Percentiles rank a stretch among this genome's conserved stretches.
These are phyloP conservation scores for Eledona agricola DNA, from an alignment of 2,888 invertebrate species.

Conservation along the genomic window DNA sequence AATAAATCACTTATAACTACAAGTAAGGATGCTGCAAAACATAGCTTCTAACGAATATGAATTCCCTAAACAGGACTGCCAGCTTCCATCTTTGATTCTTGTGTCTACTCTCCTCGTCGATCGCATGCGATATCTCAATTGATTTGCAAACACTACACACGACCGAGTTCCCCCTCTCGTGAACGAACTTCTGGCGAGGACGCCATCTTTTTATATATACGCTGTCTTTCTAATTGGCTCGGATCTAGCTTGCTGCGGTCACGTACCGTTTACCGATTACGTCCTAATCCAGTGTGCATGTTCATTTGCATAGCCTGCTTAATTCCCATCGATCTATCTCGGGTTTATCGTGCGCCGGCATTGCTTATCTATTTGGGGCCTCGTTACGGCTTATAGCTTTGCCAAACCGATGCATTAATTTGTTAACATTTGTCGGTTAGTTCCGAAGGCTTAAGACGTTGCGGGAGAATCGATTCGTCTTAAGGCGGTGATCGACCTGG, in stretches of 20 bases:
- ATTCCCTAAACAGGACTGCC: too few relatives aligned
- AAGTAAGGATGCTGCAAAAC: too few relatives aligned
- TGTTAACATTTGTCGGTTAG: slow-evolving; percentile 1
- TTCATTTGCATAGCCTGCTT: slow-evolving; percentile 36
- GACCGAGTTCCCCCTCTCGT: too few relatives aligned
- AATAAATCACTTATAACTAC: too few relatives aligned
- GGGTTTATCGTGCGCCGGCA: slow-evolving; percentile 28
- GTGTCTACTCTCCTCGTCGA: too few relatives aligned
- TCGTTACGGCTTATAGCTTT: slow-evolving; percentile 16
- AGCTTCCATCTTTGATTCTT: too few relatives aligned
- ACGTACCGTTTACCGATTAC: slow-evolving; percentile 34
- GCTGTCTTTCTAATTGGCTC: too few relatives aligned
- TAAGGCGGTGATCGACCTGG: slow-evolving; percentile 1
- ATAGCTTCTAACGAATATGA: too few relatives aligned
- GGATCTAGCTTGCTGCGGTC: slow-evolving; percentile 19
- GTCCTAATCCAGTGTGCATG: slow-evolving; percentile 34
- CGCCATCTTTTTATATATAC: too few relatives aligned
- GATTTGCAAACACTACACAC: too few relatives aligned
- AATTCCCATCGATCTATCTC: slow-evolving; percentile 33
- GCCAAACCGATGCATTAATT: slow-evolving; percentile 14
- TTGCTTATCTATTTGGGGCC: slow-evolving; percentile 24
- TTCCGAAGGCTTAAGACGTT: not conserved
- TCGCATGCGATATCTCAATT: too few relatives aligned
- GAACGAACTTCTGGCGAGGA: too few relatives aligned
- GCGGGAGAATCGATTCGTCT: not conserved